These are phyloP conservation scores for Zeugodacus cucurbitae DNA, from an alignment of 1,140 invertebrate genomes.

Conservation along the genomic window DNA sequence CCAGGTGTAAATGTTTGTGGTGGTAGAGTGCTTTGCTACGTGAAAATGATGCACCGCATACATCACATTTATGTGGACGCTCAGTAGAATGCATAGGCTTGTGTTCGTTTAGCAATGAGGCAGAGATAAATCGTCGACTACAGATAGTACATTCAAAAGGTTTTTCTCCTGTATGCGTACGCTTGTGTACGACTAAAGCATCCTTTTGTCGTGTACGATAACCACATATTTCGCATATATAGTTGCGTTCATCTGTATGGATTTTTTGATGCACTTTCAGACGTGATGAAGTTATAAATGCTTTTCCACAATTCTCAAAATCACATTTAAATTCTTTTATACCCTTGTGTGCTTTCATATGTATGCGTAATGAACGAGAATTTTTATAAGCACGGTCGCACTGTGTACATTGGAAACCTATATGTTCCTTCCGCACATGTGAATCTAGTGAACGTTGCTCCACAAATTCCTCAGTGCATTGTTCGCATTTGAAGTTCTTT, in stretches of 20 bases:
- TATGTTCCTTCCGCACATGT: constrained; percentile 36
- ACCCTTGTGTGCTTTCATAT: constrained; percentile 13
- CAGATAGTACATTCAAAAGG: constrained; percentile 81
- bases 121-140: constrained; percentile 81
- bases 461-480: constrained; percentile 48
- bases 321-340: constrained; percentile 52
- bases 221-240: constrained; percentile 60
- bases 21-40: constrained; percentile 78
- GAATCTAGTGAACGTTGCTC: constrained; percentile 22
- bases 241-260: constrained; percentile 59
- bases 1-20: constrained; percentile 60
- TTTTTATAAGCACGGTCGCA: constrained; percentile 6
- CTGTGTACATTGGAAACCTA: constrained; percentile 24
- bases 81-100: constrained; percentile 87
- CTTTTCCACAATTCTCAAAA: constrained; percentile 55
- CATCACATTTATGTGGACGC: constrained; percentile 79
- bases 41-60: constrained; percentile 82
- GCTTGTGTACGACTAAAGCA: constrained; percentile 84
- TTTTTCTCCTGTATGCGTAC: constrained; percentile 85
- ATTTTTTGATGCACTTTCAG: constrained; percentile 55
- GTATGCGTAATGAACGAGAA: not conserved
- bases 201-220: constrained; percentile 78
- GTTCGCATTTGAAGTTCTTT: constrained; percentile 44
- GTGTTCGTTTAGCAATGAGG: constrained; percentile 56
- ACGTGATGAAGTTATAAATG: constrained; percentile 53